Evolutionary conservation across 2,113 vertebrate species (phyloP).

Genomic region (Rhegmatorhina hoffmannsi): DNA sequence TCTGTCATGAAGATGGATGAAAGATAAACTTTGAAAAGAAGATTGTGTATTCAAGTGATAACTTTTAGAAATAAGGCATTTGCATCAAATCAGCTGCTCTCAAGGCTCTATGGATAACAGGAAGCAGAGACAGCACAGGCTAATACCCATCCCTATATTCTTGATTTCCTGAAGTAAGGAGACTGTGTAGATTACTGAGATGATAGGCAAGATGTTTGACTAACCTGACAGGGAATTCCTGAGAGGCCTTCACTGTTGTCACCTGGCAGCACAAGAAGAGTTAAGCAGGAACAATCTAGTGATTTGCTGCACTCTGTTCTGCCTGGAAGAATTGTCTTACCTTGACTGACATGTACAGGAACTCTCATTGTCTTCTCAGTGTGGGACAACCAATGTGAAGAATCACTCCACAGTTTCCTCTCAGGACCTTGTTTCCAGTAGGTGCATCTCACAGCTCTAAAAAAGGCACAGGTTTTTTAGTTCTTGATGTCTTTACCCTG

Average conservation of each 20-base stretch:
- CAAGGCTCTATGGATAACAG: neutral
- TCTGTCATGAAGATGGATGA: conserved; percentile 24
- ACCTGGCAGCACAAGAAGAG: neutral
- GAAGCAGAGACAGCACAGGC: neutral
- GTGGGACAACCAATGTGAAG: neutral
- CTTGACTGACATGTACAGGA: neutral
- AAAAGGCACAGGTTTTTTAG: rapidly evolving
- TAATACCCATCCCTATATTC: neutral
- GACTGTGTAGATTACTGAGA: neutral
- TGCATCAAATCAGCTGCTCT: neutral
- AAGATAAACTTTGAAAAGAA: conserved; percentile 13
- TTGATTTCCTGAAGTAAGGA: neutral
- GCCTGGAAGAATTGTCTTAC: neutral
- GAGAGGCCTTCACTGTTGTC: neutral
- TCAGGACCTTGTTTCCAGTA: neutral
- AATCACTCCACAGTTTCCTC: neutral
- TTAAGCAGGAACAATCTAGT: neutral
- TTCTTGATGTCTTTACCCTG: neutral
- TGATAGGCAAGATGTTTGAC: neutral
- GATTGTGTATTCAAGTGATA: neutral
- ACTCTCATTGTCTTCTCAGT: neutral
- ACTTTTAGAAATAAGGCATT: neutral
- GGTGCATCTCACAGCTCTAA: neutral
- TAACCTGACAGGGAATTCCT: neutral
- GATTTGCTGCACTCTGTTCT: neutral